phyloP scores from a whole-genome alignment of 2,888 invertebrate genomes.

The Lissonota sp. region DNA sequence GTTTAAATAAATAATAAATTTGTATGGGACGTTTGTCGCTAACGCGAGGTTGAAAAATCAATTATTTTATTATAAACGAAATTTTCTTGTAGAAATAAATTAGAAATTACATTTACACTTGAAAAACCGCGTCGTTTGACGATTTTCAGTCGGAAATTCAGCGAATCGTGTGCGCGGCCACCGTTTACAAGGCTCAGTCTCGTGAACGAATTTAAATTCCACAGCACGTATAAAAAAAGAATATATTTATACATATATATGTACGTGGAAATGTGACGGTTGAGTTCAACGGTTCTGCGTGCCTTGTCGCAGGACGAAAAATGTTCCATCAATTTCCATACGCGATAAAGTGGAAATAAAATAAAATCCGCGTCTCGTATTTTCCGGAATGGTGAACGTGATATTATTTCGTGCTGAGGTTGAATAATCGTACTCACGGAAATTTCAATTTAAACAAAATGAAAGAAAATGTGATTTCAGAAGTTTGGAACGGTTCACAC shows the following conservation, averaged over 20 bases:
- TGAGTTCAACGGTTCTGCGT: conserved; percentile 18
- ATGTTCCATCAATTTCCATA: conserved; percentile 30
- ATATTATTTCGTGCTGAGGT: not conserved
- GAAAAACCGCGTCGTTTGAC: too few species aligned
- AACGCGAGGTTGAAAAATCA: too few species aligned
- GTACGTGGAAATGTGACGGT: not conserved
- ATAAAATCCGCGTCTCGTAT: not conserved
- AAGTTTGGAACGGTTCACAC: too few species aligned
- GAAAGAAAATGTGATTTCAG: not conserved
- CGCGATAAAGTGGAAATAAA: conserved; percentile 11
- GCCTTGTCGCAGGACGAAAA: conserved; percentile 18
- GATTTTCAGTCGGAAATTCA: conserved; percentile 53
- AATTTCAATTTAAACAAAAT: not conserved
- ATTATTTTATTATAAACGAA: too few species aligned
- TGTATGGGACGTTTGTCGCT: too few species aligned
- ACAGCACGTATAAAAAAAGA: conserved; percentile 50
- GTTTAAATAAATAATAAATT: too few species aligned
- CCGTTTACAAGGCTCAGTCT: not conserved
- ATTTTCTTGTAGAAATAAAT: too few species aligned
- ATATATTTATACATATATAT: not conserved
- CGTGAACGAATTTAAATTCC: conserved; percentile 46
- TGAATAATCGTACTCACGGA: too few species aligned
- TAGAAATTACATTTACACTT: too few species aligned
- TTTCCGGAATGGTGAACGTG: not conserved
- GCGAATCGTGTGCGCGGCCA: conserved; percentile 2